These are phyloP conservation scores for Leucopsar rothschildi DNA, from an alignment of 2,113 vertebrate genomes.

Conservation along the genomic window DNA sequence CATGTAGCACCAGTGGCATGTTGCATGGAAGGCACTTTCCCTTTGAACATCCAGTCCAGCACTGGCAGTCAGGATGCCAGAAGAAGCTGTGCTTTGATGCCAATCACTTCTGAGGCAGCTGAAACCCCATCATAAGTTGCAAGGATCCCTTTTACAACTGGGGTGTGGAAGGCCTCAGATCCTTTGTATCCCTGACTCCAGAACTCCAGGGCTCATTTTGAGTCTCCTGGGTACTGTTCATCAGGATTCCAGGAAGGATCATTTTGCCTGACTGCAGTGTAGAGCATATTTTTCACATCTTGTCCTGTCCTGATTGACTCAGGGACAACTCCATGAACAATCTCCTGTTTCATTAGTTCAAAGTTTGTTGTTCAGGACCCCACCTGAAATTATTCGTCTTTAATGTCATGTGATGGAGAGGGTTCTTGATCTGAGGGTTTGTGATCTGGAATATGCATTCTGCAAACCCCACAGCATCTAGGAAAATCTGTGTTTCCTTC, in stretches of 20 bases:
- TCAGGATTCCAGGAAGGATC: not conserved
- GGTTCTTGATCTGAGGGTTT: fast-evolving
- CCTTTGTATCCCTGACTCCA: not conserved
- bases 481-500: not conserved
- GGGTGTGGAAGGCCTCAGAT: not conserved
- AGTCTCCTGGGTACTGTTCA: not conserved
- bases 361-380: not conserved
- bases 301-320: not conserved
- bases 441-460: not conserved
- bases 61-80: not conserved
- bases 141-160: not conserved
- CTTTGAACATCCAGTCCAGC: not conserved
- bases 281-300: not conserved
- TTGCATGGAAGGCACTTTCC: not conserved
- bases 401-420: fast-evolving
- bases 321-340: not conserved
- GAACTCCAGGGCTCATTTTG: not conserved
- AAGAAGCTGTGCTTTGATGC: not conserved
- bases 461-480: not conserved
- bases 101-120: not conserved
- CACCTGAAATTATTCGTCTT: not conserved
- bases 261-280: not conserved
- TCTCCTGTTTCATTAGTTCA: not conserved
- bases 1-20: too few relatives aligned
- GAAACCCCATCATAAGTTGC: not conserved